Conservation (phyloP, 2,888 invertebrate genomes). For the Globia sparganii region DNA sequence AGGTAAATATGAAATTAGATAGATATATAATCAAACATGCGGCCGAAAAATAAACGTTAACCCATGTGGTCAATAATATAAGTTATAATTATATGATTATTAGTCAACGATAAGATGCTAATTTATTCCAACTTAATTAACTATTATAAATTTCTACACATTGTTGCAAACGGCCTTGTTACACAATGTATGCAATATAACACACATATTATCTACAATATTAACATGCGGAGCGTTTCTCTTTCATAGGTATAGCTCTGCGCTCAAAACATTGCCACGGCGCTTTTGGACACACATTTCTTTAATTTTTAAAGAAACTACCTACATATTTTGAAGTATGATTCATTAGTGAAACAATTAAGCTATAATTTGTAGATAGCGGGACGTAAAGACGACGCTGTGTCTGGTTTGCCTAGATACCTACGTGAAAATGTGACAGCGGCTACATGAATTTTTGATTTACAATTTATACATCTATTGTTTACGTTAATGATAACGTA, state of each 20-base stretch:
- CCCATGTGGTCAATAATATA: constrained; percentile 62
- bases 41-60: constrained; percentile 38
- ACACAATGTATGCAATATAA: constrained; percentile 68
- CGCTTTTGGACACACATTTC: constrained; percentile 38
- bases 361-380: constrained; percentile 31
- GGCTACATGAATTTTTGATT: constrained; percentile 1
- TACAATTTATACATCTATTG: background rate
- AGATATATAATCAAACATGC: background rate
- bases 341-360: constrained; percentile 55
- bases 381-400: constrained; percentile 32
- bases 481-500: background rate
- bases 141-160: constrained; percentile 71
- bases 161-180: constrained; percentile 72
- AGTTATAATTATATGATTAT: constrained; percentile 67
- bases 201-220: constrained; percentile 69
- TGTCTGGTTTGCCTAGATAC: constrained; percentile 21
- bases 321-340: constrained; percentile 40
- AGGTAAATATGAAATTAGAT: constrained; percentile 42
- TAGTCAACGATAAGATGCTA: constrained; percentile 70
- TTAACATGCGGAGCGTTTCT: constrained; percentile 68
- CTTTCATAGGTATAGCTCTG: constrained; percentile 57
- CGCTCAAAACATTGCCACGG: constrained; percentile 23
- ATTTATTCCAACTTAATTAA: constrained; percentile 70
- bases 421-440: constrained; percentile 20
- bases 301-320: constrained; percentile 46